Conservation (phyloP, 2,113 vertebrate genomes). For the Furnarius figulus region DNA sequence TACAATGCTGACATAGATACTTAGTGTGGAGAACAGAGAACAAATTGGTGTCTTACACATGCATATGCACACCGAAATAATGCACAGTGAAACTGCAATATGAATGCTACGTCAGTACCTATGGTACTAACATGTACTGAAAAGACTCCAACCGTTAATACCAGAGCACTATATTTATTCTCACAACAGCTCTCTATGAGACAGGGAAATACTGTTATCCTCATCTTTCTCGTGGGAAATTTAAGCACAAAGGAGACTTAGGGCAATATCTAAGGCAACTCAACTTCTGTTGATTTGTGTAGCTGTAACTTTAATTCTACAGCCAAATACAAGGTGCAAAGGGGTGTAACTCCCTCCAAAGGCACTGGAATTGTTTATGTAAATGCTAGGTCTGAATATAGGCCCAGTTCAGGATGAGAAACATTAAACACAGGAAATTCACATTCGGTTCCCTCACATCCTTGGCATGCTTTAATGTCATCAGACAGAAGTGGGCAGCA, state of each 20-base stretch:
- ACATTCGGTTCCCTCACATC: neutral
- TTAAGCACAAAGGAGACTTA: neutral
- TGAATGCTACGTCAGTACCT: neutral
- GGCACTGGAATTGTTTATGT: neutral
- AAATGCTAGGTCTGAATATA: constrained; percentile 29
- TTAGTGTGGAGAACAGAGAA: neutral
- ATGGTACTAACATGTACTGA: neutral
- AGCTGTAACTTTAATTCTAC: neutral
- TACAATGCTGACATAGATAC: neutral
- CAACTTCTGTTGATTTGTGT: neutral
- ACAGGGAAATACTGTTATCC: neutral
- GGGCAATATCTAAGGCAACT: neutral
- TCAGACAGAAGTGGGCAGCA: neutral
- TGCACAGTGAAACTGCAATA: neutral
- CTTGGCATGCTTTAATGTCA: neutral
- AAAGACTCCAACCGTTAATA: neutral
- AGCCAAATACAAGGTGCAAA: neutral
- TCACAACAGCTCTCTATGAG: neutral
- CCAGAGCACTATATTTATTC: neutral
- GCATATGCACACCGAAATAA: neutral
- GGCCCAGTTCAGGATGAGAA: constrained; percentile 42
- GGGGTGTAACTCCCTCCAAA: neutral
- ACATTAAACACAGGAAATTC: constrained; percentile 61
- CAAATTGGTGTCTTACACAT: neutral
- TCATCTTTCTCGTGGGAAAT: neutral